Evolutionary conservation across 2,797 vertebrate species (phyloP).

Genomic region (Cossypha niveicapilla): DNA sequence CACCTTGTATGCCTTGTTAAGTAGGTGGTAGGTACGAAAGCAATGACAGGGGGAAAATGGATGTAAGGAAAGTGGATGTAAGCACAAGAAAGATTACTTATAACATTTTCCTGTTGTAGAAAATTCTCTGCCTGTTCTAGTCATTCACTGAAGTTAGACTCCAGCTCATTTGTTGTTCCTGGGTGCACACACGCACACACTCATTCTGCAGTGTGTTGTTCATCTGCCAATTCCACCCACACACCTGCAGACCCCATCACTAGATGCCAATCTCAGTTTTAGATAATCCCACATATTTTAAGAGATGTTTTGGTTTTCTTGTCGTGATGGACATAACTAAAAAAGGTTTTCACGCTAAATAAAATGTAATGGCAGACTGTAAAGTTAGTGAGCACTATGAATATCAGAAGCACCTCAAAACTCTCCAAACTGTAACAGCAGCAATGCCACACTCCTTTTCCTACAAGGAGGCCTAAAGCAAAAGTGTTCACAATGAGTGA

Average conservation of each 20-base stretch:
- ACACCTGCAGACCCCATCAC: not conserved
- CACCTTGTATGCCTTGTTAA: not conserved
- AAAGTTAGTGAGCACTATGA: not conserved
- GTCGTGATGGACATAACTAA: not conserved
- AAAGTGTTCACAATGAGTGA: not conserved
- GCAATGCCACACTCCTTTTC: rapidly evolving
- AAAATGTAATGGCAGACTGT: not conserved
- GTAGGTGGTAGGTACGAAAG: not conserved
- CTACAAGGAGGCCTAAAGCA: not conserved
- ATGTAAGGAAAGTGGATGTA: not conserved
- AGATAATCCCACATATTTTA: not conserved
- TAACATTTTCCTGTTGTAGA: not conserved
- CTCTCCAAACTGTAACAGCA: not conserved
- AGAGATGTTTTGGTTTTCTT: not conserved
- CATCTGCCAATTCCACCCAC: not conserved
- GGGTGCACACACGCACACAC: too few relatives aligned
- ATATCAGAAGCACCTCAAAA: not conserved
- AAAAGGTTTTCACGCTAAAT: not conserved
- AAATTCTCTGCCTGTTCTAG: not conserved
- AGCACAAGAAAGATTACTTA: not conserved
- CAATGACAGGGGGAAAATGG: rapidly evolving
- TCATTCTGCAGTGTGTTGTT: not conserved
- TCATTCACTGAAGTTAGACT: not conserved
- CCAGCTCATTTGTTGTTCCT: not conserved
- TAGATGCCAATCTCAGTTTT: not conserved